Evolutionary conservation across 1,140 invertebrate species (phyloP).

Genomic region (Sycobia sp.): DNA sequence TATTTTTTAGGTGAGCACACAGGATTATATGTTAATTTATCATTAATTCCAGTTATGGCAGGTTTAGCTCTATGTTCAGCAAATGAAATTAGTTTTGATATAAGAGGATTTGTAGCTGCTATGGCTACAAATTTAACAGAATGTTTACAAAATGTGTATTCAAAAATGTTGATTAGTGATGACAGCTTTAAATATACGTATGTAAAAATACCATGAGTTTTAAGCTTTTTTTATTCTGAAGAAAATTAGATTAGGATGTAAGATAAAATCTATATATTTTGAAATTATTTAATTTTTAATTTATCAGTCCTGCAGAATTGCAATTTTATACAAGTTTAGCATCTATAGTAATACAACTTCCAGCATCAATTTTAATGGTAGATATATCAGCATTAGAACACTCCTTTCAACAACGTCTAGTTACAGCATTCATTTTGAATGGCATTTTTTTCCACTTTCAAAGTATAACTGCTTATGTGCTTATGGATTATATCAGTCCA

Average conservation of each 20-base stretch:
- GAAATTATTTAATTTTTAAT: conserved; percentile 1
- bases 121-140: conserved; percentile 84
- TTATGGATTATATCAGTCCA: conserved; percentile 86
- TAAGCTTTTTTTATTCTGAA: no score
- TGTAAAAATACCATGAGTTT: no score
- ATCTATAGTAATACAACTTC: conserved; percentile 80
- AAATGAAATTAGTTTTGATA: conserved; percentile 83
- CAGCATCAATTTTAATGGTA: conserved; percentile 73
- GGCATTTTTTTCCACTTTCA: conserved; percentile 87
- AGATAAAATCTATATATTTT: no score
- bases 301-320: conserved; percentile 76
- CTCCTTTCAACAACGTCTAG: conserved; percentile 62
- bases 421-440: conserved; percentile 73
- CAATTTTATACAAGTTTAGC: conserved; percentile 86
- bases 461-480: conserved; percentile 84
- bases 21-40: conserved; percentile 77
- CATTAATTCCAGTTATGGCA: conserved; percentile 83
- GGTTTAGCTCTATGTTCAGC: conserved; percentile 82
- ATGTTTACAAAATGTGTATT: conserved; percentile 86
- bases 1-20: conserved; percentile 71
- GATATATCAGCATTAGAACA: conserved; percentile 65
- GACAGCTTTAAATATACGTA: conserved; percentile 82
- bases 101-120: conserved; percentile 77
- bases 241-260: background rate
- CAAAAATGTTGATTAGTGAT: conserved; percentile 81